phyloP scores from a whole-genome alignment of 2,113 vertebrate species.

The Brachirus orientalis region DNA sequence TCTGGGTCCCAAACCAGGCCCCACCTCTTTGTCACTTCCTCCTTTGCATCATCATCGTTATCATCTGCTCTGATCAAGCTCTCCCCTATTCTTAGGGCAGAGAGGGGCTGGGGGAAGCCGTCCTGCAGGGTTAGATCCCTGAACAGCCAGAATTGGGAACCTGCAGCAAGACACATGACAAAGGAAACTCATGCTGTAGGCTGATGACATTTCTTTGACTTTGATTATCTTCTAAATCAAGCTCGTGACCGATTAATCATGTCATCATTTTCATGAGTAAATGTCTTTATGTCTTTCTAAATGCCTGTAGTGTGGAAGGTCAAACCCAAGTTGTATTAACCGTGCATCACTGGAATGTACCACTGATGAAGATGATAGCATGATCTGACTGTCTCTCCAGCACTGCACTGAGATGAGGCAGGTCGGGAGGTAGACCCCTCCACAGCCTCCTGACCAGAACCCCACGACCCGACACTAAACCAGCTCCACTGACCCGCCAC shows the following conservation, averaged over 20 bases:
- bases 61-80: background rate
- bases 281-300: no score
- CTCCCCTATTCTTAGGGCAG: conserved; percentile 47
- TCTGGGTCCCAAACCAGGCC: conserved; percentile 73
- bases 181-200: no score
- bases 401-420: conserved; percentile 65
- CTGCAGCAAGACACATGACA: conserved; percentile 43
- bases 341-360: conserved; percentile 35
- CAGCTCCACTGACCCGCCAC: conserved; percentile 73
- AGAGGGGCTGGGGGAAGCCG: conserved; percentile 72
- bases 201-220: no score
- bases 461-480: conserved; percentile 64
- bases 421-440: conserved; percentile 69
- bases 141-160: conserved; percentile 77
- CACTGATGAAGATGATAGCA: conserved; percentile 78
- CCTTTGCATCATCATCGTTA: background rate
- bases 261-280: no score
- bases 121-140: conserved; percentile 77
- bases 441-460: conserved; percentile 70
- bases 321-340: no score
- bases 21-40: conserved; percentile 4
- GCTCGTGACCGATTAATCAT: no score
- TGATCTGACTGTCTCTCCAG: conserved; percentile 77
- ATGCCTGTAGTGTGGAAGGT: no score
- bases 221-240: no score